Evolutionary conservation across 1,140 invertebrate genomes (phyloP).

Genomic region (Leptoteleia sp.): DNA sequence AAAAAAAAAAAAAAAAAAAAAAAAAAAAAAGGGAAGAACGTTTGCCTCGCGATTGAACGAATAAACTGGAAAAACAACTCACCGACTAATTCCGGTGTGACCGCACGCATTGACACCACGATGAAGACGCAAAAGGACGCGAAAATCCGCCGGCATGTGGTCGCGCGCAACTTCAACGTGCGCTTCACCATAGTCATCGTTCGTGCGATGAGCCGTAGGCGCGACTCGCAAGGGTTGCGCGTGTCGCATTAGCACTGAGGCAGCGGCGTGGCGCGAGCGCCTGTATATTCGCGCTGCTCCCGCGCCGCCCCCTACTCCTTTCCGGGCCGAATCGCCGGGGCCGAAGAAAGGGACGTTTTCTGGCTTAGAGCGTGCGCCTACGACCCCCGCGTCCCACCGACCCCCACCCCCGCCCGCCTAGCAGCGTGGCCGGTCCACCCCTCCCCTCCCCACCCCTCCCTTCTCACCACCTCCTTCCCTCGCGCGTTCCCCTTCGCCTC

Average conservation of each 20-base stretch:
- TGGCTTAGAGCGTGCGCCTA: conserved; percentile 64
- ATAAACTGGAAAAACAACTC: too few relatives aligned
- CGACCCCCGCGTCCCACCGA: conserved; percentile 17
- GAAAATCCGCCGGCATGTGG: conserved; percentile 61
- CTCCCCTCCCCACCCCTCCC: conserved; percentile 24
- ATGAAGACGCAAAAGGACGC: conserved; percentile 53
- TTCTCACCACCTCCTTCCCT: too few relatives aligned
- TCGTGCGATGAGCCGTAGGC: conserved; percentile 30
- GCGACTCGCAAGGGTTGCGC: conserved; percentile 70
- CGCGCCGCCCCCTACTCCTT: conserved; percentile 62
- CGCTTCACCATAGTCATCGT: conserved; percentile 51
- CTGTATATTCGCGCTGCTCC: conserved; percentile 72
- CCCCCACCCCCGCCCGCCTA: too few relatives aligned
- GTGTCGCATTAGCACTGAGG: conserved; percentile 79
- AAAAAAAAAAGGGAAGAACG: too few relatives aligned
- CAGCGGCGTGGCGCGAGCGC: conserved; percentile 70
- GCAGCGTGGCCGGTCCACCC: conserved; percentile 29
- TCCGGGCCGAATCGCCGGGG: conserved; percentile 35
- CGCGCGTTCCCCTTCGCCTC: background rate
- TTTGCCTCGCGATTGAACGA: too few relatives aligned
- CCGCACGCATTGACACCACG: conserved; percentile 54
- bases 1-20: too few relatives aligned
- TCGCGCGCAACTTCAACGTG: conserved; percentile 48
- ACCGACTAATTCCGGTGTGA: conserved; percentile 62
- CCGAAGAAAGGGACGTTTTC: conserved; percentile 67